phyloP scores from a whole-genome alignment of 2,113 vertebrate genomes.

The Chionodraco myersi region DNA sequence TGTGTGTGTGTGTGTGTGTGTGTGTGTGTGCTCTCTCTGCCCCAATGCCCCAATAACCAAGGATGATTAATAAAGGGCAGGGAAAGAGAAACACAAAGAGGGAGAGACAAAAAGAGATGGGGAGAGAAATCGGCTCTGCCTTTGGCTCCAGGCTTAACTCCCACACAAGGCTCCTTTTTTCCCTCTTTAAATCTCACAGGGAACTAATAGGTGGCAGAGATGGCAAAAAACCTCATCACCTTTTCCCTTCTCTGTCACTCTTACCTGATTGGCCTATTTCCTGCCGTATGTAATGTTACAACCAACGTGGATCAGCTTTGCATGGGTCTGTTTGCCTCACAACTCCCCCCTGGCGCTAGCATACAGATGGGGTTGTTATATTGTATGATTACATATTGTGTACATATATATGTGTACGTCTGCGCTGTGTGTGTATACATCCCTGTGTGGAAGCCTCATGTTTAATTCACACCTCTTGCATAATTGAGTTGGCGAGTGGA shows the following conservation, averaged over 20 bases:
- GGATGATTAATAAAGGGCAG: slow-evolving; percentile 80
- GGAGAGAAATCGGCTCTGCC: slow-evolving; percentile 47
- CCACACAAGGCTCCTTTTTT: slow-evolving; percentile 45
- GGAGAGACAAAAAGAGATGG: slow-evolving; percentile 18
- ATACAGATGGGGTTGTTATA: slow-evolving; percentile 49
- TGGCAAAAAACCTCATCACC: slow-evolving; percentile 37
- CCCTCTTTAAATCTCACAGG: slow-evolving; percentile 62
- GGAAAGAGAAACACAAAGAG: slow-evolving; percentile 31
- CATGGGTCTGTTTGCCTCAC: slow-evolving; percentile 6
- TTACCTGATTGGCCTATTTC: slow-evolving; percentile 9
- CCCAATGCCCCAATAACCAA: slow-evolving; percentile 79
- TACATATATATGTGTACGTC: slow-evolving; percentile 24
- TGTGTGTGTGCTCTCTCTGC: slow-evolving; percentile 43
- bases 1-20: slow-evolving; percentile 10
- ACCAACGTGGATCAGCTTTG: neutral
- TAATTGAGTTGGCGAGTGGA: slow-evolving; percentile 79
- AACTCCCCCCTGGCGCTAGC: slow-evolving; percentile 19
- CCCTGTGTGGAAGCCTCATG: slow-evolving; percentile 68
- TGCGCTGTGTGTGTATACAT: slow-evolving; percentile 57
- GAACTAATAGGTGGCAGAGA: slow-evolving; percentile 54
- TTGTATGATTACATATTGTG: slow-evolving; percentile 39
- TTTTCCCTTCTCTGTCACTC: slow-evolving; percentile 27
- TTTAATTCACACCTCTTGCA: slow-evolving; percentile 81
- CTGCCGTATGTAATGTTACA: neutral
- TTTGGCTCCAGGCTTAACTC: slow-evolving; percentile 67